phyloP scores from a whole-genome alignment of 2,888 invertebrate genomes.

The Zootermopsis nevadensis region DNA sequence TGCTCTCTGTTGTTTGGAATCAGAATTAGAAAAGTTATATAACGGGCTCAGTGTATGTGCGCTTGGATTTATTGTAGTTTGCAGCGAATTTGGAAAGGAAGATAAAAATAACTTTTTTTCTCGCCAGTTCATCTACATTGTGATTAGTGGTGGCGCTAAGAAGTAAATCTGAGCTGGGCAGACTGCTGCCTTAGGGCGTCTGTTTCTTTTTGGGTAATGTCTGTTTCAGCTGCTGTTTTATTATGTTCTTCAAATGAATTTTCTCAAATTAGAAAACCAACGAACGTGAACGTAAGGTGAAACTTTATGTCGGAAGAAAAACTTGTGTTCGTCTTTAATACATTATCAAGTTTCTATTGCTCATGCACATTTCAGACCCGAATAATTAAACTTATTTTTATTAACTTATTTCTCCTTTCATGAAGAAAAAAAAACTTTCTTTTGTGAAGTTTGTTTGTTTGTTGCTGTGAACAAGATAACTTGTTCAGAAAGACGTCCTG shows the following conservation, averaged over 20 bases:
- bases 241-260: slow-evolving; percentile 36
- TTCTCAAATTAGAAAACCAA: no score
- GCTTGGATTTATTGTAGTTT: background rate
- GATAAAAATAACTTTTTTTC: slow-evolving; percentile 15
- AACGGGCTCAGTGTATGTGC: background rate
- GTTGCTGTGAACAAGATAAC: no score
- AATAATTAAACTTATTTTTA: no score
- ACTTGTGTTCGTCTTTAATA: no score
- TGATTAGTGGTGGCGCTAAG: background rate
- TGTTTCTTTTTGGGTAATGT: no score
- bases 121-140: background rate
- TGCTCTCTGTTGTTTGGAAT: slow-evolving; percentile 8
- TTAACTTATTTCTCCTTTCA: no score
- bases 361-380: no score
- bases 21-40: slow-evolving; percentile 29
- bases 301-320: background rate
- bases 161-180: slow-evolving; percentile 5
- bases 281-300: background rate
- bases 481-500: no score
- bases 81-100: background rate
- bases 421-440: no score
- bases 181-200: background rate
- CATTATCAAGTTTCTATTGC: no score
- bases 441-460: no score
- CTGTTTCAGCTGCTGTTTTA: background rate